Evolutionary conservation across 2,797 vertebrate genomes (phyloP), one percentile per base, ranked within the genome.

Genomic region (Gallirallus australis): DNA sequence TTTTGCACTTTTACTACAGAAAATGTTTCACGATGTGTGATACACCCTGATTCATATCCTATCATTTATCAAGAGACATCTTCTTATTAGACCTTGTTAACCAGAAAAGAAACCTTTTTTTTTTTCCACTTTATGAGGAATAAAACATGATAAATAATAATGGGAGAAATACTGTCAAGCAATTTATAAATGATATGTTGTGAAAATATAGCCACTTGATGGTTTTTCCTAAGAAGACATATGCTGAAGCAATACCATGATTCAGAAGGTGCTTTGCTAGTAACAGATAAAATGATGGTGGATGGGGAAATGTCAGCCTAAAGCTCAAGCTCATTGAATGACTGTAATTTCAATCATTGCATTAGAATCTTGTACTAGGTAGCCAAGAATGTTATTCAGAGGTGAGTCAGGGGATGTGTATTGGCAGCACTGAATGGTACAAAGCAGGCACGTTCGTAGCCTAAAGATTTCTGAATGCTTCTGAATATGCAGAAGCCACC

Each of bases 121-220:
- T 45, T 91, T 95, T 90, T 45, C 47, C 89, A 68, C 52, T 94
- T 96, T 94, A 96, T 92, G 71, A 96, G 56, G 71, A 93, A 76
- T 89, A 97, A 96, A 92, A 66, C 30, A 86, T 87, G 84, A 95
- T 94, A 97, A 97, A 97, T 97, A 97, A 96, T 94, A 90, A 90
- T 88, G 30, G 75, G 20, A 84, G 75, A 95, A 96, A 95, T 97
- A 97, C 92, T 95, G 87, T 93, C 88, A 96, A 86, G 15, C 66
- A 83, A 77, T 75, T 94, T 95, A 94, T 65, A 94, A 95, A 87
- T 69, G 31, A 75, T 85, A 64, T 53, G 59, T 80, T 94, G 54
- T 80, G 45, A 90, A 94, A 96, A 96, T 85, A 78, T 15, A 24
- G 54, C 37, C 93, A 27, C 84, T 91, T 69, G 57, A 89, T 50